A percentile compares a stretch with the other conserved stretches of the same genome.
phyloP scores from a whole-genome alignment of 2,888 invertebrate genomes.

The Thereva nobilitata region DNA sequence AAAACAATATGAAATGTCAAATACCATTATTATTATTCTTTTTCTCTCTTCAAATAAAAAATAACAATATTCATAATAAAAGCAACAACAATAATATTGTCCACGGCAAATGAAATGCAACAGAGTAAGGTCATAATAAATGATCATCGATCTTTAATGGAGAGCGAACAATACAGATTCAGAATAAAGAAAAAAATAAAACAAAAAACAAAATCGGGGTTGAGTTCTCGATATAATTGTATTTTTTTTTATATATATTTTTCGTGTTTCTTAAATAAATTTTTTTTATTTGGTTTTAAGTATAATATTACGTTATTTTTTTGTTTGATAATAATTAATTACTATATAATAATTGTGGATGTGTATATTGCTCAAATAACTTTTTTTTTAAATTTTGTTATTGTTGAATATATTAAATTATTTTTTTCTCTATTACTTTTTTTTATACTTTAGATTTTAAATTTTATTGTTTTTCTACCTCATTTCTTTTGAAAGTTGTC shows the following conservation, averaged over 20 bases:
- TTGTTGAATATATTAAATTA: slow-evolving; percentile 33
- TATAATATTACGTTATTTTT: slow-evolving; percentile 9
- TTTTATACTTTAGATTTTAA: too few species aligned
- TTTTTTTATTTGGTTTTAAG: slow-evolving; percentile 33
- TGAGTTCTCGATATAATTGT: too few species aligned
- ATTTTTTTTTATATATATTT: too few species aligned
- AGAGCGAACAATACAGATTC: too few species aligned
- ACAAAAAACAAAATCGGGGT: too few species aligned
- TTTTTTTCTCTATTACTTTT: not conserved
- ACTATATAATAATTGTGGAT: slow-evolving; percentile 21
- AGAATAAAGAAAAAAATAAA: too few species aligned
- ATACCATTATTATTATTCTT: not conserved
- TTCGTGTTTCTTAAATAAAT: slow-evolving; percentile 20
- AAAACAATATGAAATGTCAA: slow-evolving; percentile 10
- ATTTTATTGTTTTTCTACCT: slow-evolving; percentile 5
- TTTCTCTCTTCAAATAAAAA: slow-evolving; percentile 10
- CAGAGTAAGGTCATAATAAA: not conserved
- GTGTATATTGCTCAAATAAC: slow-evolving; percentile 31
- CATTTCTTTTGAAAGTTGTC: slow-evolving; percentile 27
- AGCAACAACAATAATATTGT: slow-evolving; percentile 20
- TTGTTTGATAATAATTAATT: not conserved
- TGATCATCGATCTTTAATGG: too few species aligned
- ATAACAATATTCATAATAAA: slow-evolving; percentile 26
- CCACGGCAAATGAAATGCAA: slow-evolving; percentile 25
- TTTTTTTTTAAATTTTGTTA: slow-evolving; percentile 15